Conservation (phyloP, 2,113 vertebrate species). For the Dicerorhinus sumatrensis region DNA sequence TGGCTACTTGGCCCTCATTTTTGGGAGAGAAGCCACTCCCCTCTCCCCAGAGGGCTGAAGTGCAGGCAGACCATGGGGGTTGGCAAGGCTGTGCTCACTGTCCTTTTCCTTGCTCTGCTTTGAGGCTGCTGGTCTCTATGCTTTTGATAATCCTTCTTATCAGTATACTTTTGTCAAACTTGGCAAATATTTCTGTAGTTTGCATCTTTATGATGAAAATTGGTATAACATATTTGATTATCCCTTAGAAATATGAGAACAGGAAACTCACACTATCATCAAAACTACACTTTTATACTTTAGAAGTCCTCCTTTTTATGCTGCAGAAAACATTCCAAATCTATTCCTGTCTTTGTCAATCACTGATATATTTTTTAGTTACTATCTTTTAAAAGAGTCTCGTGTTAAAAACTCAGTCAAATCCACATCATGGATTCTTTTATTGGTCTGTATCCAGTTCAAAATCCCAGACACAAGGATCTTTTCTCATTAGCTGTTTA, state of each 20-base stretch:
- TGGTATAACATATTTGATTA: neutral
- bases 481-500: too few species aligned
- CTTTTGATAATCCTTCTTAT: neutral
- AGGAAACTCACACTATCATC: neutral
- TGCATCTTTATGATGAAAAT: neutral
- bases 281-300: neutral
- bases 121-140: neutral
- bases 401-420: neutral
- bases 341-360: neutral
- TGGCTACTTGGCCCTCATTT: neutral
- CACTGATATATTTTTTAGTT: neutral
- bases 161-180: neutral
- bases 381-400: neutral
- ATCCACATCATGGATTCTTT: neutral
- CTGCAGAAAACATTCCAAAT: neutral
- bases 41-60: neutral
- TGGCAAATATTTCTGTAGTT: conserved; percentile 12
- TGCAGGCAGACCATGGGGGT: fast-evolving
- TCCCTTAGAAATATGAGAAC: conserved; percentile 39
- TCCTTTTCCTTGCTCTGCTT: neutral
- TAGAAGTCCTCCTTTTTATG: neutral
- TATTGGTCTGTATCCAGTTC: neutral
- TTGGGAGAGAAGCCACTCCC: neutral
- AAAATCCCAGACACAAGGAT: neutral
- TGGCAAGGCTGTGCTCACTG: neutral